Conservation (phyloP, 2,113 vertebrate genomes). For the Megaceryle torquata region DNA sequence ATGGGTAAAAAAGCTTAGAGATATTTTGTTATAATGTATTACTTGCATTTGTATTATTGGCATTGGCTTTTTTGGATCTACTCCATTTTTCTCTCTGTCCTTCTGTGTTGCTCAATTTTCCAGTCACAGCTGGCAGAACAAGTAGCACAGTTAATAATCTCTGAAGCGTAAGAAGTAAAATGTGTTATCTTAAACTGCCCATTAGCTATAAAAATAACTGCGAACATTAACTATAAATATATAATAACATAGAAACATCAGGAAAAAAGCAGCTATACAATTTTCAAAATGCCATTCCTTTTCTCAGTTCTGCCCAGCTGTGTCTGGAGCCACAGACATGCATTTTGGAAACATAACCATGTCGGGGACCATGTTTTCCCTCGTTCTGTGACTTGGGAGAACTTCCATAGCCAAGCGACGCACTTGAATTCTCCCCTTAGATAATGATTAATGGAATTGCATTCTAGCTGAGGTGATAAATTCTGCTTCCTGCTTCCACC, state of each 20-base stretch:
- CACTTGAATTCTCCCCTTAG: not conserved
- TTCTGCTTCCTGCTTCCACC: not conserved
- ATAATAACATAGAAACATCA: not conserved
- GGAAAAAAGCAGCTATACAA: not conserved
- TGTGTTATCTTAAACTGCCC: not conserved
- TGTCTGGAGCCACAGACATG: not conserved
- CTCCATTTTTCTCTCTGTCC: not conserved
- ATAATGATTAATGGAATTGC: slow-evolving; percentile 16
- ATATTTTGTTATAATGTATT: not conserved
- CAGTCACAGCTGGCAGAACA: not conserved
- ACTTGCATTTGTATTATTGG: not conserved
- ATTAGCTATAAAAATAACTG: not conserved
- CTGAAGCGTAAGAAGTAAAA: not conserved
- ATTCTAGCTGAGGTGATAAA: slow-evolving; percentile 2
- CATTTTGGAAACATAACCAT: not conserved
- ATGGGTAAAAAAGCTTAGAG: not conserved
- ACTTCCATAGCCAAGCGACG: not conserved
- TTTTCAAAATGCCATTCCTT: not conserved
- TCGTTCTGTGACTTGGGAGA: not conserved
- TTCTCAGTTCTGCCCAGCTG: not conserved
- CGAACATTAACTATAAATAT: not conserved
- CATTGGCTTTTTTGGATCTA: not conserved
- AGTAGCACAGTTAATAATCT: not conserved
- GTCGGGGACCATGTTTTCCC: not conserved
- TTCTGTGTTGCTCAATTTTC: not conserved